Percentiles rank a stretch among this genome's conserved stretches.
Conservation (phyloP, 2,113 vertebrate genomes). For the Thryonomys swinderianus region DNA sequence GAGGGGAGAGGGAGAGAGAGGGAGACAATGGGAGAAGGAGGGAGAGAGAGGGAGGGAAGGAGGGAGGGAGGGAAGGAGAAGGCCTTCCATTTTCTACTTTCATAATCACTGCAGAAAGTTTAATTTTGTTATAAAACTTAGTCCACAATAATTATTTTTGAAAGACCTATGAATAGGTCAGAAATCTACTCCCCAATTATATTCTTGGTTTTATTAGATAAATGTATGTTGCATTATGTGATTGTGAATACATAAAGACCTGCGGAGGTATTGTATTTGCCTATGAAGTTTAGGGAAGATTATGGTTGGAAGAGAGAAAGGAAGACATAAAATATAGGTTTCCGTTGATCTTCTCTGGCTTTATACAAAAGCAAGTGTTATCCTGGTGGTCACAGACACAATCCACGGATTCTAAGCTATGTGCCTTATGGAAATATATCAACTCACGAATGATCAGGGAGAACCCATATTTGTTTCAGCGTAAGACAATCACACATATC, state of each 20-base stretch:
- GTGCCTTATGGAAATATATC: neutral
- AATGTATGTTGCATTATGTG: neutral
- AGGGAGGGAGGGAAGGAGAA: neutral
- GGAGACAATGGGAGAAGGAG: too few relatives aligned
- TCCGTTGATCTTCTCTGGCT: neutral
- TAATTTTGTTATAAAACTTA: constrained; percentile 38
- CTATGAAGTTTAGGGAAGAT: neutral
- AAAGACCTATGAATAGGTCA: constrained; percentile 13
- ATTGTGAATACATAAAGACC: constrained; percentile 1
- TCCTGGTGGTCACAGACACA: neutral
- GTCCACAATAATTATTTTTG: constrained; percentile 41
- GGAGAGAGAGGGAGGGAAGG: too few relatives aligned
- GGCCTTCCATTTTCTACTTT: neutral
- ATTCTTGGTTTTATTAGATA: constrained; percentile 59
- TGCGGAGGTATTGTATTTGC: neutral
- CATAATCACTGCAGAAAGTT: neutral
- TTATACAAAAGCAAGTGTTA: neutral
- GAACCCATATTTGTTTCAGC: neutral
- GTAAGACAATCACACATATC: rapidly evolving
- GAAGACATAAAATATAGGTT: neutral
- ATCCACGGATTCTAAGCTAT: neutral
- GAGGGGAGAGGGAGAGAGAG: too few relatives aligned
- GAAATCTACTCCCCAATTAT: constrained; percentile 38
- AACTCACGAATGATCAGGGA: neutral
- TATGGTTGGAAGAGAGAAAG: neutral